phyloP scores from a whole-genome alignment of 2,113 vertebrate species.

The Nicator chloris region DNA sequence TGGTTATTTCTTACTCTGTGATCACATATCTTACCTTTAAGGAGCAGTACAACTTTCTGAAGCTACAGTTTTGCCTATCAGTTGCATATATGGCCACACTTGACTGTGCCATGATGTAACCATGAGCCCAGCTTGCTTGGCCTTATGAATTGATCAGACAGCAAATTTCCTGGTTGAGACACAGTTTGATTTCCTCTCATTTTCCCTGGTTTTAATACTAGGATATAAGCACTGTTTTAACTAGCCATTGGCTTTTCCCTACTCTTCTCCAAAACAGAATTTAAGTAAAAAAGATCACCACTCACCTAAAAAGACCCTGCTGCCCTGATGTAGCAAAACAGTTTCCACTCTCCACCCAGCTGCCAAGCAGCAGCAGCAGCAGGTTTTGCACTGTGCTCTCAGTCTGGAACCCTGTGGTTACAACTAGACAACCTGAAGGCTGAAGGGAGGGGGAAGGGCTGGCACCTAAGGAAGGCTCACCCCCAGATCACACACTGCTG shows the following conservation, averaged over 20 bases:
- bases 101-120: not conserved
- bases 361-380: not conserved
- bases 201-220: not conserved
- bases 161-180: not conserved
- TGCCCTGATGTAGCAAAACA: not conserved
- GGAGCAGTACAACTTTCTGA: not conserved
- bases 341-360: not conserved
- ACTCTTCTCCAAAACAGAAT: not conserved
- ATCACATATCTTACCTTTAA: not conserved
- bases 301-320: not conserved
- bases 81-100: not conserved
- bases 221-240: not conserved
- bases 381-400: not conserved
- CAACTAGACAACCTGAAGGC: not conserved
- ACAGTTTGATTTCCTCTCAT: not conserved
- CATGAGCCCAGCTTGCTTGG: not conserved
- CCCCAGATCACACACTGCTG: not conserved
- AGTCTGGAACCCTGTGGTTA: fast-evolving
- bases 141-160: not conserved
- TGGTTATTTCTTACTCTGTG: not conserved
- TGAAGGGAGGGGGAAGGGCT: not conserved
- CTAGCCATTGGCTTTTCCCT: not conserved
- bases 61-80: not conserved
- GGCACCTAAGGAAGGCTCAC: not conserved
- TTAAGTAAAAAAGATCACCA: not conserved